These are phyloP conservation scores for Loxodonta africana DNA, from an alignment of 2,113 vertebrate genomes.

Conservation along the genomic window DNA sequence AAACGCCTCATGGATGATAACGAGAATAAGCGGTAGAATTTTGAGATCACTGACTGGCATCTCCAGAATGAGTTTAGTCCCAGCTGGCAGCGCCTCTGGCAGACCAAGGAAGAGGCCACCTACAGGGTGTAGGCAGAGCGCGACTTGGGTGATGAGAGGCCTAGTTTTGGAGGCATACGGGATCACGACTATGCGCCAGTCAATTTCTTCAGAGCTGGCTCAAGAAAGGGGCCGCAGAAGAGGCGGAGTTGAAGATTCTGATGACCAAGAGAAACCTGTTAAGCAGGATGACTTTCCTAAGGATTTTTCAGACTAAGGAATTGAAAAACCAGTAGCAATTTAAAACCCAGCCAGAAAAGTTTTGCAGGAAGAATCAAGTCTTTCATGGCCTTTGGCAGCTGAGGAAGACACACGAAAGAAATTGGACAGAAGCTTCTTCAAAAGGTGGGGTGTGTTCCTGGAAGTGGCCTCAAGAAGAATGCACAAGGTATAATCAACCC, in stretches of 20 bases:
- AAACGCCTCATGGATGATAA: conserved; percentile 86
- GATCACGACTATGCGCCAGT: conserved; percentile 95
- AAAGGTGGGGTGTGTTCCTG: conserved; percentile 99
- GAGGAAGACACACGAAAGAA: conserved; percentile 97
- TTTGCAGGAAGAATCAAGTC: conserved; percentile 94
- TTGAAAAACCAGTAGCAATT: conserved; percentile 95
- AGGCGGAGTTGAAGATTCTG: conserved; percentile 88
- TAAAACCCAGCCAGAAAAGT: conserved; percentile 94
- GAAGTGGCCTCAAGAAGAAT: conserved; percentile 97
- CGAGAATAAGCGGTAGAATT: conserved; percentile 94
- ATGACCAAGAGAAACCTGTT: conserved; percentile 90
- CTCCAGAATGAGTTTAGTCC: conserved; percentile 98
- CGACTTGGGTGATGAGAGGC: conserved; percentile 96
- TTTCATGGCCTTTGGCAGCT: conserved; percentile 95
- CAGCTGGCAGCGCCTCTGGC: conserved; percentile 94
- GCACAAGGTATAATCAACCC: conserved; percentile 98
- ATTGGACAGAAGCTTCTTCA: conserved; percentile 99
- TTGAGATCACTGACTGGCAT: conserved; percentile 98
- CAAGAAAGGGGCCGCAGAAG: conserved; percentile 93
- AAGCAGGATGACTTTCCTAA: conserved; percentile 90
- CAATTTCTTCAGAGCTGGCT: conserved; percentile 95
- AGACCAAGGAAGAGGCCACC: conserved; percentile 96
- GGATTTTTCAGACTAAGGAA: conserved; percentile 91
- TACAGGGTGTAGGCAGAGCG: conserved; percentile 97
- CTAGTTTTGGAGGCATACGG: conserved; percentile 96